Conservation (phyloP, 2,797 vertebrate genomes). For the Potorous gilbertii region DNA sequence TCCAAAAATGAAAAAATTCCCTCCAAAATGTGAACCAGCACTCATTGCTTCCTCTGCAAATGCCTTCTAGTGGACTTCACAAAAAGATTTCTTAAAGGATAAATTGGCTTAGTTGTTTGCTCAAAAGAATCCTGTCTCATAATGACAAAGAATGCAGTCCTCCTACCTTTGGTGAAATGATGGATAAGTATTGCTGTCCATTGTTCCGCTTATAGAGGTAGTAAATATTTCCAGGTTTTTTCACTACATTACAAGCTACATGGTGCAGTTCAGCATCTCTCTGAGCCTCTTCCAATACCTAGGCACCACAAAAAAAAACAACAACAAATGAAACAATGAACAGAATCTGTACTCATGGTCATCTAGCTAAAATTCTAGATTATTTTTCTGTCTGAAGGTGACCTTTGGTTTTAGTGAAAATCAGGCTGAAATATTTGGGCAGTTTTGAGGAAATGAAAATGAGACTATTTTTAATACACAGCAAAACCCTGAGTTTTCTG, state of each 20-base stretch:
- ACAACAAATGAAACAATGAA: neutral
- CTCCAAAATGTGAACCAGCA: neutral
- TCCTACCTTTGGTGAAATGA: constrained; percentile 93
- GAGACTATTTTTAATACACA: neutral
- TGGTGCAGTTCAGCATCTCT: constrained; percentile 95
- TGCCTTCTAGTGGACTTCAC: neutral
- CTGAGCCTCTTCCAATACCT: constrained; percentile 95
- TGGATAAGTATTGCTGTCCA: constrained; percentile 96
- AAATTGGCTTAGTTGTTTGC: neutral
- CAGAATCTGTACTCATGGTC: neutral
- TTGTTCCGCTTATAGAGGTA: constrained; percentile 93
- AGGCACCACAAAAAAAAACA: constrained; percentile 21
- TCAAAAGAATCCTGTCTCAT: neutral
- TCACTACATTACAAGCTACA: constrained; percentile 95
- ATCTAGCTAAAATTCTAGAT: constrained; percentile 7
- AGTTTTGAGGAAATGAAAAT: constrained; percentile 52
- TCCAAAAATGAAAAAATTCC: neutral
- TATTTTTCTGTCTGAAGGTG: neutral
- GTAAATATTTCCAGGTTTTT: constrained; percentile 95
- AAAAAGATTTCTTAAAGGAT: constrained; percentile 46
- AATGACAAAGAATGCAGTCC: neutral
- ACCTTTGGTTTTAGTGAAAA: constrained; percentile 14
- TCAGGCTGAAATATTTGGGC: neutral
- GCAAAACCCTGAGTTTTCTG: neutral
- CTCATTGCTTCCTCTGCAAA: neutral